Base-by-base conservation (phyloP, 2,888 invertebrate species). In the Flabesymbios commensalis region DNA sequence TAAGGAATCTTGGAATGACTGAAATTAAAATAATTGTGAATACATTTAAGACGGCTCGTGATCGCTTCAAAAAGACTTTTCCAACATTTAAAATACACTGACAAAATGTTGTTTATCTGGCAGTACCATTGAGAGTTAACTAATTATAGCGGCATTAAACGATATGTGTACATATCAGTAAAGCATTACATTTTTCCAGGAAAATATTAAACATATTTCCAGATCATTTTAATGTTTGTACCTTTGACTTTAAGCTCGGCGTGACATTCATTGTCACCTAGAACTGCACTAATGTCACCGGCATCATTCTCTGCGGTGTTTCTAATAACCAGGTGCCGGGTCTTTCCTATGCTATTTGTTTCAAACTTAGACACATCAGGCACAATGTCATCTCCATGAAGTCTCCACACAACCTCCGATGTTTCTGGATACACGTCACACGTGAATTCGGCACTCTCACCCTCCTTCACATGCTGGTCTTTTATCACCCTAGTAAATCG, bases 381-480 rank as follows among this genome's bases (percentile, higher is more conserved):
- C 32, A 51, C 48, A 33, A 65, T 26, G 28, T 65, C 57, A 17
- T 41, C 49, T 29, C 60, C 76, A 75, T 94, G 89, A 80, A 94
- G 93, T 79, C 90, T 93, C 96, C 96, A 96, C 67, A 90, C 88
- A 1, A 95, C 93, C 57, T 93, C 84, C 19, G 94, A 94, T 80
- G 95, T 95, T 47, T 94, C 95, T 85, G 95, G 95, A 24, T 94
- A 94, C n/a, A 96, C 85, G 82, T 95, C 94, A 70, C 94, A 90
- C 75, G 93, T 91, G 79, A 97, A 94, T 33, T 88, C 88, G 1
- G 92, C 94, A 72, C 68, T 70, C 26, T 72, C 71, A 29, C 72
- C 67, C 64, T 78, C 77, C 33, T 71, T 66, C 24, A 75, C 67
- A 2, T 64, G 70, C 14, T 56, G 53, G 51, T 68, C 63, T 48